Evolutionary conservation across 2,888 invertebrate species (phyloP).

Genomic region (Tuberolachnus salignus): DNA sequence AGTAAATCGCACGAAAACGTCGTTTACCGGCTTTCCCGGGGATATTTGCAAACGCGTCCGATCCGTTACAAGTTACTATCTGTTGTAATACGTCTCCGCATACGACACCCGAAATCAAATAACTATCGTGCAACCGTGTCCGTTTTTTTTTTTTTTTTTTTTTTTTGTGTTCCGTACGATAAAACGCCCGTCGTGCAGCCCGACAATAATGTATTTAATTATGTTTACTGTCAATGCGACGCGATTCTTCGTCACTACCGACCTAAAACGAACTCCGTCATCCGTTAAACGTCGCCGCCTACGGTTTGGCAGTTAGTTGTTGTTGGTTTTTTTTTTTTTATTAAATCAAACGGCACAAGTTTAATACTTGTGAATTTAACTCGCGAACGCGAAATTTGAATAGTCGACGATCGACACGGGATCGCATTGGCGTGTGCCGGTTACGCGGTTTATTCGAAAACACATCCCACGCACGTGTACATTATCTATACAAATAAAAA

Average conservation of each 20-base stretch:
- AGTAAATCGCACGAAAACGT: neutral
- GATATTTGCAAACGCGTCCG: constrained; percentile 5
- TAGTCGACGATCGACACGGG: neutral
- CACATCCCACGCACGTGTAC: too few relatives aligned
- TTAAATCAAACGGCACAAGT: neutral
- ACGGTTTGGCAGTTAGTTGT: too few relatives aligned
- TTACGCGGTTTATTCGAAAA: too few relatives aligned
- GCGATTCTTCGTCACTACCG: constrained; percentile 17
- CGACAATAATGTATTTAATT: neutral
- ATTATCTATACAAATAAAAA: too few relatives aligned
- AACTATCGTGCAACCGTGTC: neutral
- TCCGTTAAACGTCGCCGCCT: neutral
- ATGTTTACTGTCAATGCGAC: neutral
- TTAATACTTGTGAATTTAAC: neutral
- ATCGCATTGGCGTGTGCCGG: too few relatives aligned
- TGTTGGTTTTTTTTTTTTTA: too few relatives aligned
- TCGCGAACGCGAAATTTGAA: neutral
- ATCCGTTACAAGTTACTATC: neutral
- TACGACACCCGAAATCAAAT: constrained; percentile 17
- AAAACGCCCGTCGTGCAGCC: too few relatives aligned
- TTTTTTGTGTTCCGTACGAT: neutral
- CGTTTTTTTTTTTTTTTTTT: too few relatives aligned
- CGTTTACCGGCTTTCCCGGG: neutral
- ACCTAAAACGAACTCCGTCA: neutral
- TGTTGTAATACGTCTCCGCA: neutral